Evolutionary conservation across 2,797 vertebrate species (phyloP), one percentile per base, ranked within the genome.

Genomic region (Xiphorhynchus erythropygius): DNA sequence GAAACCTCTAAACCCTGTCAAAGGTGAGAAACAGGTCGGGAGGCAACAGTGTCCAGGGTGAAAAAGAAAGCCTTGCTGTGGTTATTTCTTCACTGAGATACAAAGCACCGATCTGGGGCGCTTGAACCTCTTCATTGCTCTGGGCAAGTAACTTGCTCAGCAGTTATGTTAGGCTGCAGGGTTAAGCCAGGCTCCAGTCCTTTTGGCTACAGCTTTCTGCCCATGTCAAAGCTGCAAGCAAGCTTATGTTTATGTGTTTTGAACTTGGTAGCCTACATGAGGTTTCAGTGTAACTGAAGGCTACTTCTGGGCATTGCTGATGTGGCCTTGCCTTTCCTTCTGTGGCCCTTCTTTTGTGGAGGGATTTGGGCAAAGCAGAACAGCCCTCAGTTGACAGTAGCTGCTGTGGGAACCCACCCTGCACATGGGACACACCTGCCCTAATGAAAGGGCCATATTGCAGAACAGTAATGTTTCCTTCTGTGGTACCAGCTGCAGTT

Each of bases 371-470:
- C 53, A 86, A 64, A 64, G 55, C 53, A 86, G 68, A 64, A 16
- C 19, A 62, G 24, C 39, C 39, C 22, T 46, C 18, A 5, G 10
- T 39, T 46, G 46, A 32, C 24, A 15, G 33, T 4, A 35, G n/a
- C 2, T 32, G 37, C 33, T 49, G 37, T 0, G 0, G 56, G 28
- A 77, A 44, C 11, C 46, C 53, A 28, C 44, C n/a, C 69, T 32
- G 12, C 22, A 39, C 16, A 5, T 11, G 23, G 21, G 13, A 71
- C 37, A 14, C 24, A 32, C n/a, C 60, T 42, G 52, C 1, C 1
- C 13, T 52, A 27, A 59, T 30, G 18, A 44, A 44, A 84, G 52
- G 17, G 39, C 12, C 0, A 0, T 44, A 2, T 3, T 57, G 3
- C 47, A 35, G 32, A 63, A 22, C 13, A 39, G 17, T 5, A 37